phyloP scores from a whole-genome alignment of 2,113 vertebrate species.

The Syngnathus floridae region DNA sequence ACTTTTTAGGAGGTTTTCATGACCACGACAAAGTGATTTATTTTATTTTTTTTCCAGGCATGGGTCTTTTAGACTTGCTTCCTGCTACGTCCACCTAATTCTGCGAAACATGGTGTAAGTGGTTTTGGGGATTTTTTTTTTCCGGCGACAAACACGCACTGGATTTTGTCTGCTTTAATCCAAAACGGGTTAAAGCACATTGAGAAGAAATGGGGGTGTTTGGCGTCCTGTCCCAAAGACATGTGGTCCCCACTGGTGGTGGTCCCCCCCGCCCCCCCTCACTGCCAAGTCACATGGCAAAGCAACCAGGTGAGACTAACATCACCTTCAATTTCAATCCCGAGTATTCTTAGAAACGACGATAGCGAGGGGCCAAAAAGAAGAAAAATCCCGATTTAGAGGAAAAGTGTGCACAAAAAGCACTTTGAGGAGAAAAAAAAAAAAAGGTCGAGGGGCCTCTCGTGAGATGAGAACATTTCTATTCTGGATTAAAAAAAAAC shows the following conservation, averaged over 20 bases:
- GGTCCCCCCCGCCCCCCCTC: conserved; percentile 65
- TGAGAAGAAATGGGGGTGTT: conserved; percentile 26
- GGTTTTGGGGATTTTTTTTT: too few relatives aligned
- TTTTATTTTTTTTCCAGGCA: neutral
- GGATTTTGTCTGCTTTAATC: neutral
- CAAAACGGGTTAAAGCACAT: conserved; percentile 36
- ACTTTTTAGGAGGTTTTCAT: neutral
- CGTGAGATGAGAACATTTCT: conserved; percentile 15
- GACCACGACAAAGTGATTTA: neutral
- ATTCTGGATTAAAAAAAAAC: conserved; percentile 30
- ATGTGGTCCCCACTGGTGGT: conserved; percentile 71
- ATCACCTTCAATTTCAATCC: neutral
- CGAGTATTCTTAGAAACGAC: conserved; percentile 19
- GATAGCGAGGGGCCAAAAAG: conserved; percentile 11
- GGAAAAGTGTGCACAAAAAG: conserved; percentile 27
- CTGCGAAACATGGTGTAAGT: neutral
- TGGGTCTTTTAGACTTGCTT: neutral
- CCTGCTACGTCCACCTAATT: neutral
- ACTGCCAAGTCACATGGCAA: conserved; percentile 39
- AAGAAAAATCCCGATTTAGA: conserved; percentile 47
- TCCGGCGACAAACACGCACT: neutral
- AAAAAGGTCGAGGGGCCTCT: conserved; percentile 21
- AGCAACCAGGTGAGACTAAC: conserved; percentile 37
- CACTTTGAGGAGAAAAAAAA: conserved; percentile 18
- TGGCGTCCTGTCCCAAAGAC: conserved; percentile 69